Evolutionary conservation across 2,888 invertebrate genomes (phyloP).

Genomic region (Kuschelorhynchus macadamiae): DNA sequence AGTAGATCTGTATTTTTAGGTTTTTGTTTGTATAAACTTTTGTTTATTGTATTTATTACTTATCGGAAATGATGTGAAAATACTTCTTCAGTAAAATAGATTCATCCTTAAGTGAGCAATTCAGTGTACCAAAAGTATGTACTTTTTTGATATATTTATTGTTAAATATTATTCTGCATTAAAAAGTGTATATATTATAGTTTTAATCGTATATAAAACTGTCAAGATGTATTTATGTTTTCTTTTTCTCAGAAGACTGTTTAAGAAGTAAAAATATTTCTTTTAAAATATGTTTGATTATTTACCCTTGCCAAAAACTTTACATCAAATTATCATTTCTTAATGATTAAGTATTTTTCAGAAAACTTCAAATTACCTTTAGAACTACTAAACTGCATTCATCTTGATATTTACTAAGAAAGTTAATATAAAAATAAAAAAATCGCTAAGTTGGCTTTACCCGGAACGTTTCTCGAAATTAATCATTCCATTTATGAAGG

Average conservation of each 20-base stretch:
- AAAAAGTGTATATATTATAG: slow-evolving; percentile 35
- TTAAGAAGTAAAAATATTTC: slow-evolving; percentile 16
- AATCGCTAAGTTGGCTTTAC: no score
- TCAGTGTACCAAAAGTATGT: slow-evolving; percentile 27
- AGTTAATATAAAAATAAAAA: no score
- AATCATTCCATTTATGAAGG: no score
- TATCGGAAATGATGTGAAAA: neutral
- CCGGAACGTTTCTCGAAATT: no score
- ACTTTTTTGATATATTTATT: slow-evolving; percentile 36
- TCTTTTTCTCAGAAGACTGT: slow-evolving; percentile 17
- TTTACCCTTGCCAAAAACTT: no score
- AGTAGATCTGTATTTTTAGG: no score
- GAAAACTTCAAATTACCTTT: no score
- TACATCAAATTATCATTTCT: no score
- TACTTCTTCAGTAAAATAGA: slow-evolving; percentile 1
- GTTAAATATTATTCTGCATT: slow-evolving; percentile 36
- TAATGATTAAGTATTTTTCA: no score
- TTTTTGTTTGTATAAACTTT: slow-evolving; percentile 4
- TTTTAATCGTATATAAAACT: slow-evolving; percentile 29
- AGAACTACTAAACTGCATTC: no score
- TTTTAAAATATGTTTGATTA: no score
- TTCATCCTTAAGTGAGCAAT: slow-evolving; percentile 6
- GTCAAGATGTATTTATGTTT: slow-evolving; percentile 25
- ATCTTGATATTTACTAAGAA: no score
- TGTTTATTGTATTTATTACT: neutral